Percentiles rank a stretch among this genome's conserved stretches.
phyloP scores from a whole-genome alignment of 2,113 vertebrate genomes.

The Erythrolamprus reginae region DNA sequence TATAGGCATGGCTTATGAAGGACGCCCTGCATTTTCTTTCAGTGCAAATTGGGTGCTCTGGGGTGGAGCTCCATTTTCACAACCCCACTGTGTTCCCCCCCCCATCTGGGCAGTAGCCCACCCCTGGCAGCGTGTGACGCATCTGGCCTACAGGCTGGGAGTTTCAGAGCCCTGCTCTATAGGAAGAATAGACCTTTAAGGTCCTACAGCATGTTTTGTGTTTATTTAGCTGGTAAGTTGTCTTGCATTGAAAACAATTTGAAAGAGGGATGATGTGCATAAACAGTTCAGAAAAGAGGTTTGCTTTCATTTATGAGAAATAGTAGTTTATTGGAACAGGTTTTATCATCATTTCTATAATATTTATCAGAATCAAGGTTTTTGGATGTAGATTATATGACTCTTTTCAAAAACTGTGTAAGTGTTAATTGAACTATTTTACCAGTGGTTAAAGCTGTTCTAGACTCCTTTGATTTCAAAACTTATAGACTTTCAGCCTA shows the following conservation, averaged over 20 bases:
- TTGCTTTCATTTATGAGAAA: not conserved
- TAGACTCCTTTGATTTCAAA: not conserved
- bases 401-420: not conserved
- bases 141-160: rapidly evolving
- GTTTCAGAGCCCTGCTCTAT: no score
- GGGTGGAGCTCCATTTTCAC: no score
- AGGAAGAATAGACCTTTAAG: not conserved
- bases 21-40: no score
- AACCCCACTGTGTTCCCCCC: no score
- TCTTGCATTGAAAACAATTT: not conserved
- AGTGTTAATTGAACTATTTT: not conserved
- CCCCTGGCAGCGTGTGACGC: no score
- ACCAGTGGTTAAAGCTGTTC: not conserved
- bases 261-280: not conserved
- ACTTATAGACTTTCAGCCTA: not conserved
- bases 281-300: not conserved
- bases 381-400: not conserved
- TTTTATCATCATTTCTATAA: not conserved
- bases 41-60: no score
- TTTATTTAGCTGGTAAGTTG: not conserved
- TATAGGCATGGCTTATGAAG: no score
- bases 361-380: not conserved
- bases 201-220: not conserved
- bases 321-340: not conserved
- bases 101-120: no score